Evolutionary conservation across 2,113 vertebrate genomes (phyloP), one percentile per base, ranked within the genome.

Genomic region (Elanus axillaris): DNA sequence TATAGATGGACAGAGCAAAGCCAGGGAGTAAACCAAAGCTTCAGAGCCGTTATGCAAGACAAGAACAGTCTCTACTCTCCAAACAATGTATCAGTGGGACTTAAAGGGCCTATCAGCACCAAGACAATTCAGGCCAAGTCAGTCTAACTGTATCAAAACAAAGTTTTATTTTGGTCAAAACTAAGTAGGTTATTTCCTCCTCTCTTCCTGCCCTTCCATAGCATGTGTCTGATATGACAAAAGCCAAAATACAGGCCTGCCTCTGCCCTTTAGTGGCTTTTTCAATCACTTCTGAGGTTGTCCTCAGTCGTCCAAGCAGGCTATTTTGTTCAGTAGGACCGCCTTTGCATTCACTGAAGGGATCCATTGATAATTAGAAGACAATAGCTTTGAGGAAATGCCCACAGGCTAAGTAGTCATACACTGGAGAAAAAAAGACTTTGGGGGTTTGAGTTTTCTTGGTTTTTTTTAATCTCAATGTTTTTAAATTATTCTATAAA

Each of bases 41-140:
- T 89, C 83, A 90, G 93, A 92, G 72, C 43, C 75, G 47, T 81
- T 94, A 80, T 13, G 59, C 72, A 96, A 95, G 82, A 73, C 17
- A 83, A 3, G 31, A 91, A 92, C 83, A 96, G 64, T 20, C 76
- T 81, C 72, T 84, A 52, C 56, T 74, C 77, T 77, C 80, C 89
- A 93, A 96, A 94, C 55, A 96, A 75, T 67, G 86, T 91, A 88
- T 89, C 94, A 89, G 73, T 75, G 47, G 34, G 47, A 87, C 68
- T 95, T 91, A 78, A 94, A 95, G 80, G 68, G 68, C 31, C 55
- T 40, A 96, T 68, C 34, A 78, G 68, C 64, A 95, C 31, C 64
- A 74, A 77, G 32, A 83, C 50, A 91, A 84, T 69, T 71, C 59
- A 91, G 52, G 64, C 60, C 56, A 84, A 86, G 32, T 47, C 76